Conservation (phyloP, 1,140 invertebrate species). For the Thaumatotibia leucotreta region DNA sequence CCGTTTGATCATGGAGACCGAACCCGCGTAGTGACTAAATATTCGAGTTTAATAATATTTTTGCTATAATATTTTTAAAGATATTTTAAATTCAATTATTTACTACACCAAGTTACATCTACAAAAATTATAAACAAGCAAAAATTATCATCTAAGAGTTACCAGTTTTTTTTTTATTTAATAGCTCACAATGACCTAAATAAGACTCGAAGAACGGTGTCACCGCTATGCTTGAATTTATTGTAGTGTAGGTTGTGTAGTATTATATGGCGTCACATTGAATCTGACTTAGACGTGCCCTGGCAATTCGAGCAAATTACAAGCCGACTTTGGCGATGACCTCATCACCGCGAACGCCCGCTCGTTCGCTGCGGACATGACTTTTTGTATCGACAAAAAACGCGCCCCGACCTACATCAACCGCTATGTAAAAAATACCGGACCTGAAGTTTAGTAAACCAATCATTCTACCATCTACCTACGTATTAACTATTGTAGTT, state of each 20-base stretch:
- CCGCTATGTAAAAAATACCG: slow-evolving; percentile 31
- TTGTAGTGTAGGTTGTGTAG: not conserved
- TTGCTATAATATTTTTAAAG: too few species aligned
- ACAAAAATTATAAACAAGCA: too few species aligned
- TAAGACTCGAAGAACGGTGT: not conserved
- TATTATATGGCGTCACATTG: not conserved
- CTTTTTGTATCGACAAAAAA: slow-evolving; percentile 56
- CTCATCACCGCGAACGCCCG: slow-evolving; percentile 34
- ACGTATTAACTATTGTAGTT: too few species aligned
- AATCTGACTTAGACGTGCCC: not conserved
- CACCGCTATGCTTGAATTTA: not conserved
- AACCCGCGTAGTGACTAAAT: too few species aligned
- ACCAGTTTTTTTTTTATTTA: too few species aligned
- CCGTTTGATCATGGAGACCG: too few species aligned
- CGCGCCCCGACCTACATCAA: slow-evolving; percentile 65
- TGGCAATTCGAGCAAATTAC: not conserved
- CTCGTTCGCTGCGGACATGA: slow-evolving; percentile 30
- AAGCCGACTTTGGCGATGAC: slow-evolving; percentile 32
- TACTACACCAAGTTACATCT: too few species aligned
- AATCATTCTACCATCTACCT: not conserved
- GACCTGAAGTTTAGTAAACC: not conserved
- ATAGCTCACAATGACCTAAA: too few species aligned
- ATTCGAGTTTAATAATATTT: too few species aligned
- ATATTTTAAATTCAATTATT: too few species aligned
- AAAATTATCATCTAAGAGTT: too few species aligned